Conservation (phyloP, 2,113 vertebrate genomes). For the Glaucidium brasilianum region DNA sequence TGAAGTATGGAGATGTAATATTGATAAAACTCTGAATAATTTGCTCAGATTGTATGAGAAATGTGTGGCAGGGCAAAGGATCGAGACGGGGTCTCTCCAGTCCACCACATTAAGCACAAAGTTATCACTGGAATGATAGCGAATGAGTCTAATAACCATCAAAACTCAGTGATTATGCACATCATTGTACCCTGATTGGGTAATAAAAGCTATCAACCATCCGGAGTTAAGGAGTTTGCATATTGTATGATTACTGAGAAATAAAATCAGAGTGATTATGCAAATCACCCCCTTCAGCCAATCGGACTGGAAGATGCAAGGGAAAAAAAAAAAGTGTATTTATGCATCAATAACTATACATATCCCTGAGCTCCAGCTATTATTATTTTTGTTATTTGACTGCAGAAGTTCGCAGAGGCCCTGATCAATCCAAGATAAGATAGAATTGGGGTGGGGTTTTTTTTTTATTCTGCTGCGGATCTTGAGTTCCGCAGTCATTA, state of each 20-base stretch:
- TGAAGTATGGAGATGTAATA: neutral
- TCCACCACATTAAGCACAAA: neutral
- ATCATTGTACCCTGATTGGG: neutral
- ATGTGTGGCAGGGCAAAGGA: neutral
- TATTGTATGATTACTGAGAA: neutral
- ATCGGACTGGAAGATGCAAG: neutral
- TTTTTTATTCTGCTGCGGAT: neutral
- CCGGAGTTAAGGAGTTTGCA: neutral
- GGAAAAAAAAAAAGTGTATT: neutral
- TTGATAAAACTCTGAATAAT: neutral
- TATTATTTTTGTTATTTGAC: neutral
- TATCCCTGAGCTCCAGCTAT: neutral
- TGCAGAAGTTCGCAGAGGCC: neutral
- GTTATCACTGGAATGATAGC: neutral
- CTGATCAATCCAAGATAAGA: neutral
- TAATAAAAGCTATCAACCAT: neutral
- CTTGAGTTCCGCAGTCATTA: neutral
- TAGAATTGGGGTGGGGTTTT: neutral
- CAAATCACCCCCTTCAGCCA: neutral
- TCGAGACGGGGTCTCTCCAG: neutral
- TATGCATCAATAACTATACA: neutral
- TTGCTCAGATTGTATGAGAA: neutral
- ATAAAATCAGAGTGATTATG: neutral
- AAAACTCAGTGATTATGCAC: neutral
- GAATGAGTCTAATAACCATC: neutral